phyloP scores from a whole-genome alignment of 1,140 invertebrate species.

The Mactra quadrangularis region DNA sequence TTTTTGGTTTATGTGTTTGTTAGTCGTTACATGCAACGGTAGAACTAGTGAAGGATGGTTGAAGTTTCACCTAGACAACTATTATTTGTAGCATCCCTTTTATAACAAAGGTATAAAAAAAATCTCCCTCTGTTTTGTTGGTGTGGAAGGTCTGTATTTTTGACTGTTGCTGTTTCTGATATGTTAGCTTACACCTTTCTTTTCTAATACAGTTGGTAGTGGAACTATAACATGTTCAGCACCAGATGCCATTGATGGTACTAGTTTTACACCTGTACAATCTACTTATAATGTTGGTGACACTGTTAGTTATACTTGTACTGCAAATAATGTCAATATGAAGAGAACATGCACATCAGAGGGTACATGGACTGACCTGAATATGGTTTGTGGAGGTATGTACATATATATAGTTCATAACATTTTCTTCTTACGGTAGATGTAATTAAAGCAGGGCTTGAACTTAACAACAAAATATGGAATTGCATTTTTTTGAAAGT shows the following conservation, averaged over 20 bases:
- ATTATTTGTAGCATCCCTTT: too few species aligned
- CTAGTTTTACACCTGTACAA: neutral
- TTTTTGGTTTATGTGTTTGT: too few species aligned
- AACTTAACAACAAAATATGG: too few species aligned
- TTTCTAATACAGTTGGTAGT: neutral
- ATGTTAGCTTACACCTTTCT: too few species aligned
- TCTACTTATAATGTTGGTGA: constrained; percentile 6
- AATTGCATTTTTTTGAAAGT: too few species aligned
- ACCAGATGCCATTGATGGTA: neutral
- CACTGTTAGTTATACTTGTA: neutral
- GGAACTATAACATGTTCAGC: neutral
- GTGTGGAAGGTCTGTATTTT: too few species aligned
- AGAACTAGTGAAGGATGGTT: too few species aligned
- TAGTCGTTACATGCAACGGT: too few species aligned
- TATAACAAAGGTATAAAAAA: too few species aligned
- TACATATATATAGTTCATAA: neutral
- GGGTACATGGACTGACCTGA: constrained; percentile 7
- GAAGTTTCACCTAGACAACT: too few species aligned
- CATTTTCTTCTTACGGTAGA: neutral
- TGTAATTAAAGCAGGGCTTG: neutral
- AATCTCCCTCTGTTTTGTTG: too few species aligned
- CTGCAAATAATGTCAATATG: neutral
- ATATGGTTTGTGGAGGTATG: constrained; percentile 12
- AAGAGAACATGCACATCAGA: constrained; percentile 5
- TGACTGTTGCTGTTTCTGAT: too few species aligned